These are phyloP conservation scores for Argyrosomus regius DNA, from an alignment of 2,797 vertebrate genomes.

Conservation along the genomic window DNA sequence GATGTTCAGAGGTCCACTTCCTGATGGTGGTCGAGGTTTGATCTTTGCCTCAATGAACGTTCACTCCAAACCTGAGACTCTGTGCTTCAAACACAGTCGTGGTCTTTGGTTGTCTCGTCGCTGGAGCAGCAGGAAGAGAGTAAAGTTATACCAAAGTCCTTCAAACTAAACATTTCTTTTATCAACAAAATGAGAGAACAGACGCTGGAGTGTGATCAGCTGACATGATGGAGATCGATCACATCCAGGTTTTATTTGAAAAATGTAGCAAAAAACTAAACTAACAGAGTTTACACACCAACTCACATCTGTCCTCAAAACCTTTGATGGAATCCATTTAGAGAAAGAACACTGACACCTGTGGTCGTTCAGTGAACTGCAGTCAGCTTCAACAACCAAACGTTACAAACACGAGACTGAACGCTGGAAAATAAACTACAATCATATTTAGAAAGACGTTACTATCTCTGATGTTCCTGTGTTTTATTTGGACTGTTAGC, in stretches of 20 bases:
- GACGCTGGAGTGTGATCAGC: neutral
- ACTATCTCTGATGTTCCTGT: too few relatives aligned
- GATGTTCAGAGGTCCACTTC: neutral
- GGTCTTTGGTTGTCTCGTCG: neutral
- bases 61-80: neutral
- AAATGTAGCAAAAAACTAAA: neutral
- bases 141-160: conserved; percentile 50
- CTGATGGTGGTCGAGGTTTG: neutral
- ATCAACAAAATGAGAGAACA: neutral
- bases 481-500: too few relatives aligned
- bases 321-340: neutral
- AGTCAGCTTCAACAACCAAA: too few relatives aligned
- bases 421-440: too few relatives aligned
- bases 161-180: neutral
- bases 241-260: neutral
- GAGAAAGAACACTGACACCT: too few relatives aligned
- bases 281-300: neutral
- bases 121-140: neutral
- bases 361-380: too few relatives aligned
- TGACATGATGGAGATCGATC: neutral
- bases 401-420: too few relatives aligned
- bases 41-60: neutral
- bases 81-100: neutral
- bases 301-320: neutral
- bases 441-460: too few relatives aligned